These are phyloP conservation scores for Ophioderma brevispina DNA, from an alignment of 35 echinoderm and acorn worm genomes.

Conservation along the genomic window DNA sequence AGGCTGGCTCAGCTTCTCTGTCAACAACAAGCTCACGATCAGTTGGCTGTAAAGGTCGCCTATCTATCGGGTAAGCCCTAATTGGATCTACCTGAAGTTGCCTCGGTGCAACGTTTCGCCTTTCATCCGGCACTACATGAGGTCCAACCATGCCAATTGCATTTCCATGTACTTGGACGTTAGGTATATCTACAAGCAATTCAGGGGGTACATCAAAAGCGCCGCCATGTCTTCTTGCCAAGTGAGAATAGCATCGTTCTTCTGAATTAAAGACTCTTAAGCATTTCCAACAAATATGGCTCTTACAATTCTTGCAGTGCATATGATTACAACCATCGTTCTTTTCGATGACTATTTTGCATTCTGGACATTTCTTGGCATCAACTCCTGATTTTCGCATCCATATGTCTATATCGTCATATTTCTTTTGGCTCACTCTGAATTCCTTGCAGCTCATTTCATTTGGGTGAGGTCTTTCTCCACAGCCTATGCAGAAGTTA, in stretches of 20 bases:
- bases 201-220: too few species aligned
- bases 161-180: too few species aligned
- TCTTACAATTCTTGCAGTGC: not conserved
- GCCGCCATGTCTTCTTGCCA: not conserved
- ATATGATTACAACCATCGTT: conserved; percentile 34
- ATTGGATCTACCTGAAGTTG: too few species aligned
- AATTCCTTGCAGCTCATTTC: conserved; percentile 35
- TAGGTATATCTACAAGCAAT: too few species aligned
- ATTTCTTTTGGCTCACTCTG: conserved; percentile 6
- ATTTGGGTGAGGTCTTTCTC: not conserved
- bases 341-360: conserved; percentile 29
- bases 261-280: conserved; percentile 5
- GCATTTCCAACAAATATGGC: conserved; percentile 37
- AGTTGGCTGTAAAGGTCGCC: too few species aligned
- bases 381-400: not conserved
- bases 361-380: conserved; percentile 34
- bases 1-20: too few species aligned
- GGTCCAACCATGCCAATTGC: too few species aligned
- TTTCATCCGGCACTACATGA: too few species aligned
- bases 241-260: not conserved
- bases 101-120: too few species aligned
- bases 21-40: too few species aligned
- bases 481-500: conserved; percentile 23
- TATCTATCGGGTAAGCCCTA: too few species aligned
- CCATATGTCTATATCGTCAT: conserved; percentile 13